Percentiles rank a stretch among this genome's conserved stretches.
These are phyloP conservation scores for Ptychadena robeensis DNA, from an alignment of 2,797 vertebrate species.

Conservation along the genomic window DNA sequence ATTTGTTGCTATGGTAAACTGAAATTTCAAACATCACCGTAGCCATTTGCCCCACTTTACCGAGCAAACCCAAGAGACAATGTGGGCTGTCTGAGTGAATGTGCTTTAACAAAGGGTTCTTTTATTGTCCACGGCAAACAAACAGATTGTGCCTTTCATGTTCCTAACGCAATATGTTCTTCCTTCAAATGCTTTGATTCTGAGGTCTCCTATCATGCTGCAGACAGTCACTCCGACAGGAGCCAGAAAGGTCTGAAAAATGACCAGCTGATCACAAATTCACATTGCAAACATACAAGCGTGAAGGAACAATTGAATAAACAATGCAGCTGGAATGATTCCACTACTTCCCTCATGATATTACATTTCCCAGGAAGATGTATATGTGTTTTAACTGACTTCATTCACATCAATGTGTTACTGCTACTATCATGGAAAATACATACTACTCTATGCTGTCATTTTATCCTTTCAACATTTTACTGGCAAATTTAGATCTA, in stretches of 20 bases:
- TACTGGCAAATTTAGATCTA: background rate
- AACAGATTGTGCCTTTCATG: background rate
- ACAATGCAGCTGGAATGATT: background rate
- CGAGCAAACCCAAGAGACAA: background rate
- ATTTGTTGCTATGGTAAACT: background rate
- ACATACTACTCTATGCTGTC: background rate
- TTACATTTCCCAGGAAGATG: background rate
- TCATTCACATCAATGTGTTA: background rate
- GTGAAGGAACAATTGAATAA: background rate
- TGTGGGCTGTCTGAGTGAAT: background rate
- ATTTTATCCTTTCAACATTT: background rate
- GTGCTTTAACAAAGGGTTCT: background rate
- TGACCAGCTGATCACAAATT: no score
- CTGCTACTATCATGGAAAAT: background rate
- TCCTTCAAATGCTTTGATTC: background rate
- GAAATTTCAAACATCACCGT: background rate
- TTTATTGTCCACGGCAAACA: background rate
- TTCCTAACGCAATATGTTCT: background rate
- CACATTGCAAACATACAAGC: no score
- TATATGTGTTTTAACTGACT: background rate
- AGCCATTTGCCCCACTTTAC: background rate
- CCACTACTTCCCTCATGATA: background rate
- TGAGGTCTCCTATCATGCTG: background rate
- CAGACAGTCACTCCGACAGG: no score
- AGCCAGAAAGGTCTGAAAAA: no score